These are phyloP conservation scores for Galago senegalensis DNA, from an alignment of 2,797 vertebrate species.

Conservation along the genomic window DNA sequence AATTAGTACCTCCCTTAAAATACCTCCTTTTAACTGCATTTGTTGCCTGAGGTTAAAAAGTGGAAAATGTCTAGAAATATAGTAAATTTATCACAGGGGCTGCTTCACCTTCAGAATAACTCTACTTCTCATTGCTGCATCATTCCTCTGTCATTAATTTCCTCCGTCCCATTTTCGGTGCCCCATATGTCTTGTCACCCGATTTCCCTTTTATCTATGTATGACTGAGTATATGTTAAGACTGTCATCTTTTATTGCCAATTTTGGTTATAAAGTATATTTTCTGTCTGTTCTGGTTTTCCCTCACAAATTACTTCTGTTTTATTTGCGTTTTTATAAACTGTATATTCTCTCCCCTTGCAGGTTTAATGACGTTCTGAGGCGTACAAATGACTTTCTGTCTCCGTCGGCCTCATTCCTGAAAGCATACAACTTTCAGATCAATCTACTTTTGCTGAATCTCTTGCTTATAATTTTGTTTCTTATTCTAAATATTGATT, in stretches of 20 bases:
- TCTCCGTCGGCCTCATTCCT: background rate
- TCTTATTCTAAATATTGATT: background rate
- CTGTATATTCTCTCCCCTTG: background rate
- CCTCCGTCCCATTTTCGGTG: conserved; percentile 68
- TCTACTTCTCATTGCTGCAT: conserved; percentile 75
- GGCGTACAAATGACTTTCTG: background rate
- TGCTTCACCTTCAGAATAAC: conserved; percentile 60
- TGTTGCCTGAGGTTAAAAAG: conserved; percentile 9
- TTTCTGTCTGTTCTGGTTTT: conserved; percentile 44
- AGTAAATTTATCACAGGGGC: background rate
- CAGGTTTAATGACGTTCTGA: background rate
- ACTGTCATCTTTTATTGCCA: conserved; percentile 75
- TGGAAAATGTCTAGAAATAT: background rate
- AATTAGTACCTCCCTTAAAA: background rate
- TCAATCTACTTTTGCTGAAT: background rate
- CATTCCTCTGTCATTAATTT: conserved; percentile 81
- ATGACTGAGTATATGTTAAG: conserved; percentile 65
- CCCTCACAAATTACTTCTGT: background rate
- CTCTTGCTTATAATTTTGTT: background rate
- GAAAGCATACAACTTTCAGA: background rate
- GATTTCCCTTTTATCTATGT: conserved; percentile 72
- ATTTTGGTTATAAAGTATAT: conserved; percentile 64
- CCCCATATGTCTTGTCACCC: conserved; percentile 77
- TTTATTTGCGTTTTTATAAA: conserved; percentile 33
- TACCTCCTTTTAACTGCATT: background rate